Base-by-base conservation (phyloP, 2,113 vertebrate genomes). In the Nansenia antarctica region DNA sequence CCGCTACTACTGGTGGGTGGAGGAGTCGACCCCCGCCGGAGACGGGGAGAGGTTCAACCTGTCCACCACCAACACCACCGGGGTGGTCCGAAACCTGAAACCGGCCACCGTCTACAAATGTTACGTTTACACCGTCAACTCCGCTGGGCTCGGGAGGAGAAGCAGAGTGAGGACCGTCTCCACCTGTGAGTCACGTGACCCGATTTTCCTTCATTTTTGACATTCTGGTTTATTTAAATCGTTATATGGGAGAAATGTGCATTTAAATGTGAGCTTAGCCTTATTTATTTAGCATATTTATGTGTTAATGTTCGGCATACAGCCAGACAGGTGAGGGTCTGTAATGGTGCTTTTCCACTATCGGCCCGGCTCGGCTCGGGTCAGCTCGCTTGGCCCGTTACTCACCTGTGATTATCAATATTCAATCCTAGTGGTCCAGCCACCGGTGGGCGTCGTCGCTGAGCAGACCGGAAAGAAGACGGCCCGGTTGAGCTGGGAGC, bases 121-220 rank as follows among this genome's bases (percentile, higher is more conserved):
- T 67, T 88, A 73, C 35, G 59, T 94, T n/a, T 74, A 55, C 70
- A 82, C 92, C 1, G 76, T 57, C 0, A 94, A 94, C 74, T 2
- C 52, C 0, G 92, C 83, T 1, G 93, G 92, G 2, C 0, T 29
- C 14, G 91, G 92, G 26, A 26, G 7, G 18, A 30, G 0, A 2
- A 92, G 93, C 77, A 89, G 72, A 82, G 80, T 90, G 22, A 78
- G 73, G 63, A 90, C 86, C 12, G 32, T 92, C 58, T 83, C 82
- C 0, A 94, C 93, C 24, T 67, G 93, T 93, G 69, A 90, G 93
- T 91, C 0, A 6, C n/a, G n/a, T n/a, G n/a, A n/a, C n/a, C 8
- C 8, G 11, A 49, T 20, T 49, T 49, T 22, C 12, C 15, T 18
- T 42, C 11, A 49, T 14, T 8, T 49, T 20, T 20, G 45, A 49